Percentiles rank a stretch among this genome's conserved stretches.
These are phyloP conservation scores for Ictalurus furcatus DNA, from an alignment of 2,113 vertebrate species.

Conservation along the genomic window DNA sequence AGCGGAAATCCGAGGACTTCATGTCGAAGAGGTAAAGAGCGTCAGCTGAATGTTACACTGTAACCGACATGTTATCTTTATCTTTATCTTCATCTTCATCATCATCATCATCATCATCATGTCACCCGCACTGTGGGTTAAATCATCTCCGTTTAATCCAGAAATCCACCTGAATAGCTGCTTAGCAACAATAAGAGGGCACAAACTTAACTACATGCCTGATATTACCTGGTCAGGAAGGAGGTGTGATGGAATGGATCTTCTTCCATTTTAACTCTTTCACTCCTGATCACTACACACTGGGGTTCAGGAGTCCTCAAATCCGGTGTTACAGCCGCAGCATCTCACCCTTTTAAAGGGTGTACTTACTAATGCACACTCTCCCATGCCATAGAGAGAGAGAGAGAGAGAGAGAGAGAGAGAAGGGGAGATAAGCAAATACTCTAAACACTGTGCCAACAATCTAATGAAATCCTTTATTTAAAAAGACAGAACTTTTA, in stretches of 20 bases:
- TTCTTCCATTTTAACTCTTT: background rate
- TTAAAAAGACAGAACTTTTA: background rate
- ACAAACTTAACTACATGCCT: background rate
- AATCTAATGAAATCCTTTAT: background rate
- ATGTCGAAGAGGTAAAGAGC: constrained; percentile 69
- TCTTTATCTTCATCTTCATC: background rate
- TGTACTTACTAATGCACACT: background rate
- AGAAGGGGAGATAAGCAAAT: background rate
- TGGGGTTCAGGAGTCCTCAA: background rate
- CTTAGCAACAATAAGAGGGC: background rate
- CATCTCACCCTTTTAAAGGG: background rate
- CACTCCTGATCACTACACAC: background rate
- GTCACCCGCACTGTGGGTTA: background rate
- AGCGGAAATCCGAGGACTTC: constrained; percentile 72
- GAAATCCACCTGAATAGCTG: background rate
- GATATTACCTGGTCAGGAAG: background rate
- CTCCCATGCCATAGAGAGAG: background rate
- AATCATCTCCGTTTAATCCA: background rate
- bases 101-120: background rate
- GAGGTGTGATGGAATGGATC: background rate
- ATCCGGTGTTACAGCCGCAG: too few relatives aligned
- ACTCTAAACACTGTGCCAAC: background rate
- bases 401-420: background rate
- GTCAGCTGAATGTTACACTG: background rate
- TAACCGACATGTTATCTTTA: background rate